Conservation (phyloP, 2,797 vertebrate species). For the Poeciliopsis infans region DNA sequence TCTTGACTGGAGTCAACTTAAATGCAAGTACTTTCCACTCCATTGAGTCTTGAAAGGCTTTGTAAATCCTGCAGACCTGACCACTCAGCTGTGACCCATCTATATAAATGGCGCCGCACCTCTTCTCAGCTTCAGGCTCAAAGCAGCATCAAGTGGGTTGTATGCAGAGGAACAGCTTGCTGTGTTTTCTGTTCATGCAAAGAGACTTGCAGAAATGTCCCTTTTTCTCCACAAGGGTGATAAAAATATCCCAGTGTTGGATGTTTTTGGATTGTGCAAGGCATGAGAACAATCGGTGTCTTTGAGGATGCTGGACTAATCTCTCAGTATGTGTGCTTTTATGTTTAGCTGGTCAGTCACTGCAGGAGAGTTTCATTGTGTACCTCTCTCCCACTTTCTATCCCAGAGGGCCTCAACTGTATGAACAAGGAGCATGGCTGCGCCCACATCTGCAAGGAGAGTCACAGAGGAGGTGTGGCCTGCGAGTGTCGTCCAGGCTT, state of each 20-base stretch:
- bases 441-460: conserved; percentile 97
- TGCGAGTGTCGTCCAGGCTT: conserved; percentile 98
- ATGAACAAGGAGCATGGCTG: conserved; percentile 99
- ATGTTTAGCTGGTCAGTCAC: conserved; percentile 69
- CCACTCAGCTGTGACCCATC: conserved; percentile 64
- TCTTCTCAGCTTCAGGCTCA: conserved; percentile 32
- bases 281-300: conserved; percentile 66
- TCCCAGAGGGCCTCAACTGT: conserved; percentile 97
- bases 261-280: conserved; percentile 57
- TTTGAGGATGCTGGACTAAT: conserved; percentile 68
- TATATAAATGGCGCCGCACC: conserved; percentile 50
- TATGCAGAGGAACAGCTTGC: conserved; percentile 1
- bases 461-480: conserved; percentile 90
- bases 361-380: conserved; percentile 79
- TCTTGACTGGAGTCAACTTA: conserved; percentile 67
- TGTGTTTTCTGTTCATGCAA: conserved; percentile 20
- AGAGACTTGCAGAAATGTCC: conserved; percentile 7
- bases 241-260: conserved; percentile 27
- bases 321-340: conserved; percentile 69
- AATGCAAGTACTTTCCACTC: conserved; percentile 75
- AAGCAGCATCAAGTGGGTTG: conserved; percentile 14
- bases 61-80: conserved; percentile 55
- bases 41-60: conserved; percentile 70
- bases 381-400: conserved; percentile 62
- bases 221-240: conserved; percentile 9